phyloP scores from a whole-genome alignment of 2,797 vertebrate species.

The Ptychobarbus kaznakovi region DNA sequence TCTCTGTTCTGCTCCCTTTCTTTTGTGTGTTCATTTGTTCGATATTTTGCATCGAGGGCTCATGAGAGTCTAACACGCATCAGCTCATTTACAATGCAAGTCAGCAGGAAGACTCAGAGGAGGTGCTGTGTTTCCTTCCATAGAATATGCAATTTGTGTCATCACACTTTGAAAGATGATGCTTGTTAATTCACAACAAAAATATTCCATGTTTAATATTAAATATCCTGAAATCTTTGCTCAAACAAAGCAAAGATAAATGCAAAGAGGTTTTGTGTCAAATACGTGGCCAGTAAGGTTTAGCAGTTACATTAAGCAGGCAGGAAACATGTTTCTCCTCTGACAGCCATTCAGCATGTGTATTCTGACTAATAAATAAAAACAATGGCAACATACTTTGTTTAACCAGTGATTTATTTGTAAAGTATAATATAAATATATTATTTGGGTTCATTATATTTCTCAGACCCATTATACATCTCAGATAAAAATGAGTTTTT shows the following conservation, averaged over 20 bases:
- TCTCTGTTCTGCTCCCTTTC: conserved; percentile 2
- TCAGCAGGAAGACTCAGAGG: not conserved
- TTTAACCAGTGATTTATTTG: not conserved
- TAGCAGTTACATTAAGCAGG: not conserved
- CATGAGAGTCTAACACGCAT: not conserved
- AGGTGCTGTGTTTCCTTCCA: not conserved
- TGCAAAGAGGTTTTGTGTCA: not conserved
- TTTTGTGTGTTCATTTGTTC: conserved; percentile 24
- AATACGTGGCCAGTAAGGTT: not conserved
- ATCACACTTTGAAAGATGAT: conserved; percentile 11
- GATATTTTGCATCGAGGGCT: not conserved
- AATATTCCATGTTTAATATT: not conserved
- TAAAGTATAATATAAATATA: not conserved
- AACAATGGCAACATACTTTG: too few relatives aligned
- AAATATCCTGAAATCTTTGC: not conserved
- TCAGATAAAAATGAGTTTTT: not conserved
- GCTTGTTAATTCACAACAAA: not conserved
- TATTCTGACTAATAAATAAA: not conserved
- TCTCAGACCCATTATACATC: not conserved
- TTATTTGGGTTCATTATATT: not conserved
- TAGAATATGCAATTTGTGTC: not conserved
- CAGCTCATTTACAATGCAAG: conserved; percentile 20
- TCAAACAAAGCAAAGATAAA: not conserved
- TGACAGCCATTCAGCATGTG: not conserved
- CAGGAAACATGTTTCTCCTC: not conserved